phyloP scores from a whole-genome alignment of 2,113 vertebrate genomes.

The human region GRCh38 chr6:82556001-82556500 shows the following conservation, averaged over 20 bases:
- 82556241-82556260: slow-evolving; percentile 14
- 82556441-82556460: neutral
- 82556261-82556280: neutral
- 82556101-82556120: neutral
- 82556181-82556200: neutral
- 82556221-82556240: neutral
- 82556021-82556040: slow-evolving; percentile 38
- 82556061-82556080: neutral
- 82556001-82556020: neutral
- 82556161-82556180: neutral
- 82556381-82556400: neutral
- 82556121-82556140: neutral
- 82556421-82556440: neutral
- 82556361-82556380: neutral
- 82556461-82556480: neutral
- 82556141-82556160: neutral
- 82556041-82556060: neutral
- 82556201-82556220: neutral
- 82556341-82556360: neutral
- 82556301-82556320: neutral
- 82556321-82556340: neutral
- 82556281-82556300: neutral
- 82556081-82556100: neutral
- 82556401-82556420: neutral
- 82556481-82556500: neutral